Percentiles rank a stretch among this genome's conserved stretches.
Conservation (phyloP, 2,888 invertebrate genomes). For the Unio delphinus region DNA sequence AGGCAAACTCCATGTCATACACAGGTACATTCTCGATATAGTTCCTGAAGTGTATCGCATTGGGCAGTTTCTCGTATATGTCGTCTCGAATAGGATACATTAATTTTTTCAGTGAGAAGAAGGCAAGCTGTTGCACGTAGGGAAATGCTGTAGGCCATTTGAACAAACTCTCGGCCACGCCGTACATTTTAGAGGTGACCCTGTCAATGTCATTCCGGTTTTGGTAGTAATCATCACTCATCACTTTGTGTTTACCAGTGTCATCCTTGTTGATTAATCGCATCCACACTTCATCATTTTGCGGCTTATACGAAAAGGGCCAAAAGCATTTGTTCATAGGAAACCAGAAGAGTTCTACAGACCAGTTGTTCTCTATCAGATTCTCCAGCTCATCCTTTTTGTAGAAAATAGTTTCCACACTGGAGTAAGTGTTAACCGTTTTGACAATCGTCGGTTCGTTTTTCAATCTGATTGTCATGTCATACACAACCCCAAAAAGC, state of each 20-base stretch:
- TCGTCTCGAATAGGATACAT: conserved; percentile 1
- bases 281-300: conserved; percentile 10
- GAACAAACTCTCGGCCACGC: too few species aligned
- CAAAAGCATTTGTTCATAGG: conserved; percentile 9
- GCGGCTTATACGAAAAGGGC: conserved; percentile 8
- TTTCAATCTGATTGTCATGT: conserved; percentile 5
- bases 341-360: conserved; percentile 12
- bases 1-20: conserved; percentile 13
- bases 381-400: neutral
- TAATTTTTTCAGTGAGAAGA: neutral
- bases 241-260: neutral
- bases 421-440: conserved; percentile 6
- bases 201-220: rapidly evolving
- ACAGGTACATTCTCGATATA: conserved; percentile 5
- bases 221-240: too few species aligned
- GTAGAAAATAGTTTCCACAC: conserved; percentile 3
- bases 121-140: neutral
- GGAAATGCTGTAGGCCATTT: neutral
- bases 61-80: conserved; percentile 8
- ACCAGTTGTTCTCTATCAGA: conserved; percentile 10
- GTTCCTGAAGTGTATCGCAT: conserved; percentile 13
- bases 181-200: too few species aligned
- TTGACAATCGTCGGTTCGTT: neutral
- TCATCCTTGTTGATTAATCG: conserved; percentile 10
- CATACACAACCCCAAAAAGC: conserved; percentile 13